Evolutionary conservation across 1,140 invertebrate genomes (phyloP).

Genomic region (Diuraphis noxia): DNA sequence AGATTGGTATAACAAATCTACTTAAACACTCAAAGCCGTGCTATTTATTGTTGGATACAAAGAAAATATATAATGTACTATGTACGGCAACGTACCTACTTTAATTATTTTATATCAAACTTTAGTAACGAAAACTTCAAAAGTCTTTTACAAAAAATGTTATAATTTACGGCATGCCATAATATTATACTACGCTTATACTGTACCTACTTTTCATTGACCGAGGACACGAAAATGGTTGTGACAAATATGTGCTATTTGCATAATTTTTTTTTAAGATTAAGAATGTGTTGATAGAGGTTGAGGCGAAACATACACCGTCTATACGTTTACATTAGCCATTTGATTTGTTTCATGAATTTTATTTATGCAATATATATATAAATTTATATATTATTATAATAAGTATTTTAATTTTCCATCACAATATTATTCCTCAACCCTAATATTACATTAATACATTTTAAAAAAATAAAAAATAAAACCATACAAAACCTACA

Average conservation of each 20-base stretch:
- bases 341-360: not conserved
- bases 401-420: not conserved
- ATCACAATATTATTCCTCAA: too few relatives aligned
- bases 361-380: too few relatives aligned
- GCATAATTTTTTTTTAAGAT: not conserved
- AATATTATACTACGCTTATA: not conserved
- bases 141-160: not conserved
- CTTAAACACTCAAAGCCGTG: not conserved
- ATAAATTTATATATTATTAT: not conserved
- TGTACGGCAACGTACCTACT: not conserved
- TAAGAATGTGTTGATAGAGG: not conserved
- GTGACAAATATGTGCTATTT: not conserved
- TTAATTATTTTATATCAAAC: not conserved
- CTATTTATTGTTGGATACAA: not conserved
- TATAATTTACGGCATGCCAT: not conserved
- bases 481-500: too few relatives aligned
- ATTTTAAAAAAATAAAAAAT: too few relatives aligned
- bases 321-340: too few relatives aligned
- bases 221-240: not conserved
- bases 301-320: not conserved
- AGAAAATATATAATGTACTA: not conserved
- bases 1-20: not conserved
- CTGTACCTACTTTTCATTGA: not conserved
- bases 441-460: too few relatives aligned
- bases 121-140: not conserved